These are phyloP conservation scores for Toxonevra muliebris DNA, from an alignment of 2,888 invertebrate genomes.

Conservation along the genomic window DNA sequence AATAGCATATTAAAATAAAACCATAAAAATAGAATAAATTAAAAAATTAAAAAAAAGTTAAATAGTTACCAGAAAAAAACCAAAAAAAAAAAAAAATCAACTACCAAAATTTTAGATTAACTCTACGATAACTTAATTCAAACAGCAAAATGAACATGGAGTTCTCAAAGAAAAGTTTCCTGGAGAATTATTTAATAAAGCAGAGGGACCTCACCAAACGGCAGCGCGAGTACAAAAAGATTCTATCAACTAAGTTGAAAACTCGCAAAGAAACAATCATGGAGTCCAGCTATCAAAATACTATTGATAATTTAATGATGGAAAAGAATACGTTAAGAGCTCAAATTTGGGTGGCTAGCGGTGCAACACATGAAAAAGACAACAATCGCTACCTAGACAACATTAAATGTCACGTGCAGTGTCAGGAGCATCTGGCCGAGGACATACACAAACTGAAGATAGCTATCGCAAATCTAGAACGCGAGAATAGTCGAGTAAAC, in stretches of 20 bases:
- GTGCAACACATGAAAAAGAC: conserved; percentile 49
- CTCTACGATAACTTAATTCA: no score
- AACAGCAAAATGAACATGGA: no score
- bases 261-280: conserved; percentile 57
- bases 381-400: conserved; percentile 48
- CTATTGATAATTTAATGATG: conserved; percentile 51
- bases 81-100: no score
- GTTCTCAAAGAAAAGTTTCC: conserved; percentile 35
- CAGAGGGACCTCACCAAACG: conserved; percentile 58
- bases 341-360: conserved; percentile 60
- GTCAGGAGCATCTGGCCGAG: conserved; percentile 55
- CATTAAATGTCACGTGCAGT: conserved; percentile 57
- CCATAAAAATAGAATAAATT: no score
- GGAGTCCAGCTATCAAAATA: conserved; percentile 54
- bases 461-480: conserved; percentile 54
- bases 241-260: conserved; percentile 52
- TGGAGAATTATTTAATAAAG: conserved; percentile 50
- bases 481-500: conserved; percentile 55
- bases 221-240: conserved; percentile 61
- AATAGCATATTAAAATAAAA: no score
- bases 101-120: no score
- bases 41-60: no score
- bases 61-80: no score
- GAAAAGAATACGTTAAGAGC: conserved; percentile 58
- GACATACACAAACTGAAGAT: conserved; percentile 56